Conservation (phyloP, 2,888 invertebrate genomes). For the Polyommatus iphigenia region DNA sequence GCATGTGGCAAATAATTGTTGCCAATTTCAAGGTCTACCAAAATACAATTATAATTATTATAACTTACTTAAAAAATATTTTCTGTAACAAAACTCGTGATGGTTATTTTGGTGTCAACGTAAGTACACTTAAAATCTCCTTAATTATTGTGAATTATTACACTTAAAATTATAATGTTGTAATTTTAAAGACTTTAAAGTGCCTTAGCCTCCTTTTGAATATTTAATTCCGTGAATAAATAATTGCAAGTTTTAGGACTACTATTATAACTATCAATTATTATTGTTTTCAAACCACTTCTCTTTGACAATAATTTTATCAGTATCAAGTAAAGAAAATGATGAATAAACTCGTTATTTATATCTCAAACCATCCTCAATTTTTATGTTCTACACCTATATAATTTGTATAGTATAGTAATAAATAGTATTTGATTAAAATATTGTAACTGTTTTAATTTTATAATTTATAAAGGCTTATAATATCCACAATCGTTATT, state of each 20-base stretch:
- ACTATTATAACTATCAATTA: not conserved
- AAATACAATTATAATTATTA: not conserved
- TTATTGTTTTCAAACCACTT: not conserved
- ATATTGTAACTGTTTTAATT: slow-evolving; percentile 21
- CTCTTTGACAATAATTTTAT: not conserved
- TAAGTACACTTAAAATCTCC: not conserved
- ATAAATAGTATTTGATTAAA: slow-evolving; percentile 10
- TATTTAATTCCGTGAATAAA: not conserved
- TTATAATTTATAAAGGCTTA: slow-evolving; percentile 26
- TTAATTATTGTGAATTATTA: not conserved
- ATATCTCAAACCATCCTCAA: not conserved
- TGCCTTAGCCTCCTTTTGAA: not conserved
- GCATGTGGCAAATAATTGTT: not conserved
- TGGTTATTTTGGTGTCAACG: not conserved
- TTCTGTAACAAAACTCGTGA: not conserved
- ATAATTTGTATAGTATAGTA: not conserved
- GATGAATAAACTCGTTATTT: not conserved
- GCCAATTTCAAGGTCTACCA: not conserved
- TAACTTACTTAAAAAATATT: not conserved
- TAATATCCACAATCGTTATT: not conserved
- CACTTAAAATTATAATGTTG: not conserved
- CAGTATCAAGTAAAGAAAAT: not conserved
- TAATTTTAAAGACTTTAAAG: not conserved
- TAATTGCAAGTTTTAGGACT: not conserved
- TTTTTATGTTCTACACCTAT: not conserved